A percentile compares a stretch with the other conserved stretches of the same genome.
These are phyloP conservation scores for Virgularia gustaviana DNA, from an alignment of 92 coral and sea anemone species.

Conservation along the genomic window DNA sequence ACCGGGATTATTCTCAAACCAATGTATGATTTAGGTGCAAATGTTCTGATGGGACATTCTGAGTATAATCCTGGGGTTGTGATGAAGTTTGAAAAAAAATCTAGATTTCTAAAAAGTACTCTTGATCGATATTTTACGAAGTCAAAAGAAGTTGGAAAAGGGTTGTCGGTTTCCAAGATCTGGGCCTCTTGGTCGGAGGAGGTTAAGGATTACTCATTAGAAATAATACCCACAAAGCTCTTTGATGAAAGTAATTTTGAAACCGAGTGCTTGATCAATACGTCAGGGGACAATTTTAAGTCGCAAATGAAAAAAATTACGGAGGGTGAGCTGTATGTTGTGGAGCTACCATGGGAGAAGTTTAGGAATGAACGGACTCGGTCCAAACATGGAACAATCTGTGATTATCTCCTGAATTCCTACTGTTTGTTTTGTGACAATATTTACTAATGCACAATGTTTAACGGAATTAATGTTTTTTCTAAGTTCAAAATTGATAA, in stretches of 20 bases:
- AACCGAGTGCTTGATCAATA: constrained; percentile 21
- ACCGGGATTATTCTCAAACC: constrained; percentile 19
- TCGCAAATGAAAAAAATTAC: constrained; percentile 13
- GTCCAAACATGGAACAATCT: constrained; percentile 36
- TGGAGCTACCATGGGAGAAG: constrained; percentile 1
- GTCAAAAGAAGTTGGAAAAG: not conserved
- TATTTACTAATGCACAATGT: not conserved
- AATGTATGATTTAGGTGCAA: not conserved
- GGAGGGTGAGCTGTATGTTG: constrained; percentile 3
- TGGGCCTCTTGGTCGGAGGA: not conserved
- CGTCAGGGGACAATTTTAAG: constrained; percentile 5
- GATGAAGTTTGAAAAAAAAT: constrained; percentile 20
- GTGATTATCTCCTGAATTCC: constrained; percentile 26
- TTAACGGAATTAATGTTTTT: not conserved
- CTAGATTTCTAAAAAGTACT: not conserved
- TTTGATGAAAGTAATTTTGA: not conserved
- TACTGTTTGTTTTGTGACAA: constrained; percentile 39
- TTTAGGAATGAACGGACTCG: too few relatives aligned
- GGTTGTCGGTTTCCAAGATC: constrained; percentile 11
- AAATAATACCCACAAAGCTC: not conserved
- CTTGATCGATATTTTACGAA: constrained; percentile 3
- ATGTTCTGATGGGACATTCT: not conserved
- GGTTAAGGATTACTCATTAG: not conserved
- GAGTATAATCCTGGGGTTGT: constrained; percentile 4
- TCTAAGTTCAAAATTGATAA: not conserved